A percentile compares a stretch with the other conserved stretches of the same genome.
Conservation (phyloP, 2,888 invertebrate genomes). For the Chromoteleia sp. region DNA sequence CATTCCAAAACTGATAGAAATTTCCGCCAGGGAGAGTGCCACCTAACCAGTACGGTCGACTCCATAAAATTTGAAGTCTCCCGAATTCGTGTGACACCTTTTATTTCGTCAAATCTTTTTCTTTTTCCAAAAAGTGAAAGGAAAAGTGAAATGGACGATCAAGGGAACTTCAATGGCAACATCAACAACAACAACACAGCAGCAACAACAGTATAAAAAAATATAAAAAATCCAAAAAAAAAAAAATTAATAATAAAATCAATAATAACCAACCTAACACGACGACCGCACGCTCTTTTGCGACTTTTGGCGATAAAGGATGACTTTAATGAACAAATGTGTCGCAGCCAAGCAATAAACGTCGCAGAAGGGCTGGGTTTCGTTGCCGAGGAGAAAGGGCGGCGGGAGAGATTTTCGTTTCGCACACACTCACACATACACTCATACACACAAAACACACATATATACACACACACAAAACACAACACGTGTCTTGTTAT, state of each 20-base stretch:
- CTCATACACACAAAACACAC: slow-evolving; percentile 10
- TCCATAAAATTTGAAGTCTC: slow-evolving; percentile 54
- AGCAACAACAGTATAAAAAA: slow-evolving; percentile 76
- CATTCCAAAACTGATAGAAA: slow-evolving; percentile 77
- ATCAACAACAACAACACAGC: slow-evolving; percentile 74
- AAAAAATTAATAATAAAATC: slow-evolving; percentile 72
- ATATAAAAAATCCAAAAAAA: slow-evolving; percentile 74
- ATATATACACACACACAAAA: slow-evolving; percentile 17
- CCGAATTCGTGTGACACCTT: background rate
- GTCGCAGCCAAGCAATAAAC: slow-evolving; percentile 40
- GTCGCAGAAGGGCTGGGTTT: slow-evolving; percentile 52
- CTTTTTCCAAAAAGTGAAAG: background rate
- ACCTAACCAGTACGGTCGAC: slow-evolving; percentile 84
- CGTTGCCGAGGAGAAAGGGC: slow-evolving; percentile 52
- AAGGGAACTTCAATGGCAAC: slow-evolving; percentile 73
- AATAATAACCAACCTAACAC: slow-evolving; percentile 71
- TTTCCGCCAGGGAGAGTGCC: slow-evolving; percentile 87
- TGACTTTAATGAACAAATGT: slow-evolving; percentile 26
- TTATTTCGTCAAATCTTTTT: slow-evolving; percentile 2
- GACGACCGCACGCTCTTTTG: slow-evolving; percentile 48
- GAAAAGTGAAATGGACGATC: background rate
- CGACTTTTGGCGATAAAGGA: slow-evolving; percentile 46
- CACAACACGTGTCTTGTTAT: slow-evolving; percentile 31
- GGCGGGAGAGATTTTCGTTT: slow-evolving; percentile 65
- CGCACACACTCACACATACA: slow-evolving; percentile 16